A percentile compares a stretch with the other conserved stretches of the same genome.
These are phyloP conservation scores for Capitella teleta DNA, from an alignment of 1,140 invertebrate genomes.

Conservation along the genomic window DNA sequence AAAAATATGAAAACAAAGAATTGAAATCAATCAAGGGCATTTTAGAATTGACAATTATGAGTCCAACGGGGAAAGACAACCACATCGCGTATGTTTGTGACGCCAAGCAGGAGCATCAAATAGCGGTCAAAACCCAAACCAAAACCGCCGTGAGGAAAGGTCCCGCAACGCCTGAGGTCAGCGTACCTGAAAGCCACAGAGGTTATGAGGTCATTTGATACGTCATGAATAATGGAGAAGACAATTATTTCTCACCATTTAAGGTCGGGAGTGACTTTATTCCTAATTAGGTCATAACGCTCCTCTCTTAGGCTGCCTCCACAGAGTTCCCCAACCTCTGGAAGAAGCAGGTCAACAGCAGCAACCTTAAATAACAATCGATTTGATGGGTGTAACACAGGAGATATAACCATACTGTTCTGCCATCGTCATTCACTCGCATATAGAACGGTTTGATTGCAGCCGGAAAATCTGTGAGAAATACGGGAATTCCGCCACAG, in stretches of 20 bases:
- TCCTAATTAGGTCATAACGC: too few relatives aligned
- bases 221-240: too few relatives aligned
- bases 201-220: conserved; percentile 1
- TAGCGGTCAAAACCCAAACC: conserved; percentile 90
- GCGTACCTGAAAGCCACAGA: conserved; percentile 55
- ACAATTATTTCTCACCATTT: too few relatives aligned
- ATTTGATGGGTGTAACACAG: conserved; percentile 9
- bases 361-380: conserved; percentile 43
- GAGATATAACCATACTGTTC: conserved; percentile 45
- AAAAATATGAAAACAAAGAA: not conserved
- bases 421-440: conserved; percentile 51
- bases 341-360: conserved; percentile 77
- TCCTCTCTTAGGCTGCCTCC: conserved; percentile 89
- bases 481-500: conserved; percentile 64
- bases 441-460: conserved; percentile 89
- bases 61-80: conserved; percentile 79
- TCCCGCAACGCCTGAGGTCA: conserved; percentile 77
- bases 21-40: not conserved
- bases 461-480: conserved; percentile 80
- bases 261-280: too few relatives aligned
- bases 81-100: conserved; percentile 82
- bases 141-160: conserved; percentile 80
- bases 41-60: conserved; percentile 11
- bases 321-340: conserved; percentile 79
- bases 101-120: conserved; percentile 66